Percentiles rank a stretch among this genome's conserved stretches.
Conservation (phyloP, 1,140 invertebrate species). For the Drosophila ogumai region DNA sequence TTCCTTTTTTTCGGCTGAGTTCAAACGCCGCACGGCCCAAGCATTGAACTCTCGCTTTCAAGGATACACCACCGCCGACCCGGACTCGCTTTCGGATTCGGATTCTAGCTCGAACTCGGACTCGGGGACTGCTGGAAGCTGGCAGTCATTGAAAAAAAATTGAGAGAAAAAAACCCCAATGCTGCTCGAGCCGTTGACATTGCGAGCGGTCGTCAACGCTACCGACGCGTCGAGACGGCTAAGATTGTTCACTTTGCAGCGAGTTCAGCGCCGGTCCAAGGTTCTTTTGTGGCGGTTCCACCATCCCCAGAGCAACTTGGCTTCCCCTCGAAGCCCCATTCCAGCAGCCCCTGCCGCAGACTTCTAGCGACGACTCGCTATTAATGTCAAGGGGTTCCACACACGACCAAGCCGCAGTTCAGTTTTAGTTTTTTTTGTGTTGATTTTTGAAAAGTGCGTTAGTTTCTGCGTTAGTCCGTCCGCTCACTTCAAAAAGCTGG, state of each 20-base stretch:
- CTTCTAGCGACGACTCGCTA: slow-evolving; percentile 56
- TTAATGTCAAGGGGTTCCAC: slow-evolving; percentile 83
- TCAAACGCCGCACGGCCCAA: slow-evolving; percentile 70
- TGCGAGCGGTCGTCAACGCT: slow-evolving; percentile 71
- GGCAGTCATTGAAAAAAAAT: slow-evolving; percentile 41
- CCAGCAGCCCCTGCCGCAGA: slow-evolving; percentile 27
- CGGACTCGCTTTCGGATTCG: slow-evolving; percentile 2
- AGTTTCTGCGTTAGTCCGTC: slow-evolving; percentile 71
- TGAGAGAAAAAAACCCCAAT: background rate
- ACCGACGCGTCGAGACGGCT: slow-evolving; percentile 42
- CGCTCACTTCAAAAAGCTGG: slow-evolving; percentile 58
- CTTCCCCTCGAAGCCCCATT: background rate
- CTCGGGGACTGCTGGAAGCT: slow-evolving; percentile 30
- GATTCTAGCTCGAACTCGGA: slow-evolving; percentile 33
- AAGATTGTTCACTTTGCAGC: slow-evolving; percentile 72
- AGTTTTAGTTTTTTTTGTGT: slow-evolving; percentile 19
- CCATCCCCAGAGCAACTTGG: slow-evolving; percentile 6
- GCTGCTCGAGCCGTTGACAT: slow-evolving; percentile 72
- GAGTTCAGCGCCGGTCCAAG: slow-evolving; percentile 74
- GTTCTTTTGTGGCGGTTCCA: slow-evolving; percentile 67
- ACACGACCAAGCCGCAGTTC: slow-evolving; percentile 56
- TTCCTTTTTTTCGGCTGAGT: slow-evolving; percentile 44
- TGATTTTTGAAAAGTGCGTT: slow-evolving; percentile 74
- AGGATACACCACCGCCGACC: slow-evolving; percentile 52
- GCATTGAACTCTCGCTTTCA: slow-evolving; percentile 81